Conservation (phyloP, 2,797 vertebrate species). For the Phataginus tetradactyla region DNA sequence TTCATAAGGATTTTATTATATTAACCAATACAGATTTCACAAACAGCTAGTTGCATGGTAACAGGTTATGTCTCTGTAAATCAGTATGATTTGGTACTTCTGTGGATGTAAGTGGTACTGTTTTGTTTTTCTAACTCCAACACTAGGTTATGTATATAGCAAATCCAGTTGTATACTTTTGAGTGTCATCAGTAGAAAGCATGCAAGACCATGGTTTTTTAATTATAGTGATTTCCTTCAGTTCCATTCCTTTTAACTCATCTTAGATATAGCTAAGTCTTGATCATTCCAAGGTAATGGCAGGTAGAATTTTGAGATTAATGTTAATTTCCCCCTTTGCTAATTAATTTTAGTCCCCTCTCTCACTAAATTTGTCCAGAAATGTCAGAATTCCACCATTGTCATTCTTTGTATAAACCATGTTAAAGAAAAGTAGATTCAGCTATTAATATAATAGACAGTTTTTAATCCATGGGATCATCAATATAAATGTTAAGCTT, state of each 20-base stretch:
- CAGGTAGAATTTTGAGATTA: conserved; percentile 54
- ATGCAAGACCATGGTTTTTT: conserved; percentile 50
- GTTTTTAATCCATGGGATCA: conserved; percentile 28
- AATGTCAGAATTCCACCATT: conserved; percentile 53
- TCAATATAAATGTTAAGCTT: conserved; percentile 45
- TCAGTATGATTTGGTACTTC: conserved; percentile 65
- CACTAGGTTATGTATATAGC: conserved; percentile 65
- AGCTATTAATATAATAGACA: neutral
- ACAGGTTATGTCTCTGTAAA: conserved; percentile 61
- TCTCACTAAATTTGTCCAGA: conserved; percentile 51
- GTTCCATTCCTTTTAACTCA: neutral
- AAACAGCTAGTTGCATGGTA: conserved; percentile 57
- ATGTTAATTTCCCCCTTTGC: conserved; percentile 39
- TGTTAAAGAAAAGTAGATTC: conserved; percentile 56
- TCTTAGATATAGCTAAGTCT: neutral
- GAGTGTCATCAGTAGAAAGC: conserved; percentile 55
- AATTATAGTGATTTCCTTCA: conserved; percentile 42
- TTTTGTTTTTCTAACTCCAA: conserved; percentile 29
- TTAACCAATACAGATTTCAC: conserved; percentile 48
- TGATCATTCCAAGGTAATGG: conserved; percentile 48
- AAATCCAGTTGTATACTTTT: conserved; percentile 62
- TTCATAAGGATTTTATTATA: conserved; percentile 58
- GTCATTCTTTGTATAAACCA: conserved; percentile 23
- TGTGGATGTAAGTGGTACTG: conserved; percentile 26
- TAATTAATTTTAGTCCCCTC: conserved; percentile 40